These are phyloP conservation scores for Sterna hirundo DNA, from an alignment of 2,113 vertebrate species.

Conservation along the genomic window DNA sequence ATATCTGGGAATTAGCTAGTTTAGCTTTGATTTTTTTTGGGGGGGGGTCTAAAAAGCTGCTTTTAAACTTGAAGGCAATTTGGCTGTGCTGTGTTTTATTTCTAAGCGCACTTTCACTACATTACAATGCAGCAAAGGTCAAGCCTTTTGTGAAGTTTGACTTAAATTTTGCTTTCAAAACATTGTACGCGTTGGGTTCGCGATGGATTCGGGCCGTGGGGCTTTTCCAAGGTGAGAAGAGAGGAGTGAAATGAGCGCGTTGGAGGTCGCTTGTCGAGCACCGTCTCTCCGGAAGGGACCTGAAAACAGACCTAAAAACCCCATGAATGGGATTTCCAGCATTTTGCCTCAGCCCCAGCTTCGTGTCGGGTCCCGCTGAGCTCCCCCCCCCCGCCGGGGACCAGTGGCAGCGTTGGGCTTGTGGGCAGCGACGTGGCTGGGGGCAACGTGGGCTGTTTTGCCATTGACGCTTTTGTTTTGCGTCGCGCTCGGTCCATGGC, in stretches of 20 bases:
- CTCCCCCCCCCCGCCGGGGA: background rate
- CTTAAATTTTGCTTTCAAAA: conserved; percentile 25
- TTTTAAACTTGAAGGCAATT: background rate
- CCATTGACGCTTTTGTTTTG: background rate
- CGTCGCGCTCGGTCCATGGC: background rate
- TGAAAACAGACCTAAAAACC: conserved; percentile 43
- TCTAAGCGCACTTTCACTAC: conserved; percentile 1
- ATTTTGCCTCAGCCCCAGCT: conserved; percentile 1
- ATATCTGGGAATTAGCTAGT: background rate
- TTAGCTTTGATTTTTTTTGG: background rate
- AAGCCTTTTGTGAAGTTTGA: conserved; percentile 3
- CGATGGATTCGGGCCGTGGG: background rate
- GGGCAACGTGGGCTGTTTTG: background rate
- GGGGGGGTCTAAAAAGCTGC: conserved; percentile 12
- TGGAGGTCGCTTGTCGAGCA: conserved; percentile 13
- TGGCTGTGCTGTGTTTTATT: background rate
- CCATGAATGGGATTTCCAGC: conserved; percentile 1
- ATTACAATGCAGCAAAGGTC: conserved; percentile 8
- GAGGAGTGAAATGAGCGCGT: background rate
- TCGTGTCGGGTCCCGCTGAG: background rate
- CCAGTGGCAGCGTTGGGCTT: background rate
- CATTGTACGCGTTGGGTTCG: background rate
- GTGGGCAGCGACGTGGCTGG: accelerated
- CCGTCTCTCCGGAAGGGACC: conserved; percentile 57
- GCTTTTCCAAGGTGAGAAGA: conserved; percentile 27